Conservation (phyloP, 2,797 vertebrate species). For the Acrocephalus scirpaceus region DNA sequence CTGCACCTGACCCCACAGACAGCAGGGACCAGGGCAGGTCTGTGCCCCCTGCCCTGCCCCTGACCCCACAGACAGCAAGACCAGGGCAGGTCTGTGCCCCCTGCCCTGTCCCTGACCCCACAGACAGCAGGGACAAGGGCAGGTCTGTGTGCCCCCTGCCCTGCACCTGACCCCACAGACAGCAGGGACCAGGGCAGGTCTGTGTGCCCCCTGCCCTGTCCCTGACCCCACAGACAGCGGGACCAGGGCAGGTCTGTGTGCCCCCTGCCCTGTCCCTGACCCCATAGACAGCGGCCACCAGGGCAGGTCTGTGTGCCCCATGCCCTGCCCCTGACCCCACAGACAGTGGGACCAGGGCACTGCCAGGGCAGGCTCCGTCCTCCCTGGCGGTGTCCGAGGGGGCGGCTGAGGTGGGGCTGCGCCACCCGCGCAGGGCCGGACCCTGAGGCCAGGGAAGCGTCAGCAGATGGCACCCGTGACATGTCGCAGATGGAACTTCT, state of each 20-base stretch:
- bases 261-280: neutral
- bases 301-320: neutral
- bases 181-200: too few relatives aligned
- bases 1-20: too few relatives aligned
- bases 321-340: neutral
- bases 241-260: too few relatives aligned
- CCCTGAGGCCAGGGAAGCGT: neutral
- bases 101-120: neutral
- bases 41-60: too few relatives aligned
- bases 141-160: too few relatives aligned
- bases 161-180: too few relatives aligned
- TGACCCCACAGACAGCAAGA: too few relatives aligned
- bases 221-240: too few relatives aligned
- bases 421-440: rapidly evolving
- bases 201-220: too few relatives aligned
- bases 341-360: neutral
- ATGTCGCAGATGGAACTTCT: neutral
- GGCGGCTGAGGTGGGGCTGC: neutral
- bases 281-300: too few relatives aligned
- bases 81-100: neutral
- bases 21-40: too few relatives aligned
- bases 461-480: slow-evolving; percentile 20
- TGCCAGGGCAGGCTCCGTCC: rapidly evolving
- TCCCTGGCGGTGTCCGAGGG: rapidly evolving
- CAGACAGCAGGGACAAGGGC: too few relatives aligned